phyloP scores from a whole-genome alignment of 2,888 invertebrate species.

The Drosophila setosimentum region DNA sequence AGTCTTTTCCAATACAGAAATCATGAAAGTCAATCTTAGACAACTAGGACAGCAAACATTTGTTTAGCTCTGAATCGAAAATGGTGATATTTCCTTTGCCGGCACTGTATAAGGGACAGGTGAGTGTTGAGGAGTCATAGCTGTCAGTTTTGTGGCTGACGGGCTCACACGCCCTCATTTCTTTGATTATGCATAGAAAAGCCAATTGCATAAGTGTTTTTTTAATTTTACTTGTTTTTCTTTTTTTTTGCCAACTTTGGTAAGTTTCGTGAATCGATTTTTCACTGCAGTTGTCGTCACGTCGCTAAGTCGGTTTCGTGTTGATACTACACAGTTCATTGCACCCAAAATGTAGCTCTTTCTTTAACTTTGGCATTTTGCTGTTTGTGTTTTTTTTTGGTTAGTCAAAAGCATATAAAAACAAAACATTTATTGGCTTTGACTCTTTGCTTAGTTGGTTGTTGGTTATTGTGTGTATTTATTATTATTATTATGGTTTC shows the following conservation, averaged over 20 bases:
- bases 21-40: not conserved
- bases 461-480: conserved; percentile 15
- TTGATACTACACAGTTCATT: conserved; percentile 39
- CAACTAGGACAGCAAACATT: not conserved
- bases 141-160: conserved; percentile 38
- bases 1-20: not conserved
- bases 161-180: conserved; percentile 54
- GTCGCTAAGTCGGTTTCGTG: conserved; percentile 31
- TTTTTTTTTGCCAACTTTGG: conserved; percentile 34
- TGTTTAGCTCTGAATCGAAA: not conserved
- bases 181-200: conserved; percentile 44
- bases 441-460: conserved; percentile 10
- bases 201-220: conserved; percentile 53
- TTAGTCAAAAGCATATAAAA: conserved; percentile 44
- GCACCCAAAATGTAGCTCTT: conserved; percentile 30
- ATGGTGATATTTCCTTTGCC: not conserved
- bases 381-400: conserved; percentile 29
- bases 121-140: conserved; percentile 21
- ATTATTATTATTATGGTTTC: conserved; percentile 8
- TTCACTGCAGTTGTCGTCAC: conserved; percentile 59
- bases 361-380: conserved; percentile 3
- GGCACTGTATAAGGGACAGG: conserved; percentile 3
- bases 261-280: conserved; percentile 50
- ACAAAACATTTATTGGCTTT: conserved; percentile 24
- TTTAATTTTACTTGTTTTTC: conserved; percentile 25